phyloP scores from a whole-genome alignment of 2,113 vertebrate species.

The Polyodon spathula region DNA sequence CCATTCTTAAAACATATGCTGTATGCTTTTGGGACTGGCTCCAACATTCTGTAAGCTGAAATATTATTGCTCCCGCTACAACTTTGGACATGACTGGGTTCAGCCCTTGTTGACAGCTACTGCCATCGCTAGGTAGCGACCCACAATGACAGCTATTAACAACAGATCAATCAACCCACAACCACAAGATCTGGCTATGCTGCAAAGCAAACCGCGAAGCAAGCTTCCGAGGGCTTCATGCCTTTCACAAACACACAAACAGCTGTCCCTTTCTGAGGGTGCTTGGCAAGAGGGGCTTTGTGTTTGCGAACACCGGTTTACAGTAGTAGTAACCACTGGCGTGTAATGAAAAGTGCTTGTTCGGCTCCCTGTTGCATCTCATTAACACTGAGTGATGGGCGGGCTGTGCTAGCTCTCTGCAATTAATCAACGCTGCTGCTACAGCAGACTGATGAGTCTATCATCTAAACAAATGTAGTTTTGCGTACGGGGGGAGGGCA shows the following conservation, averaged over 20 bases:
- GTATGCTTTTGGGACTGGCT: too few species aligned
- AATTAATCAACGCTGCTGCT: too few species aligned
- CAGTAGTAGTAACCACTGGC: not conserved
- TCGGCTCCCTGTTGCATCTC: too few species aligned
- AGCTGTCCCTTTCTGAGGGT: slow-evolving; percentile 1
- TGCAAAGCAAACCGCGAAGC: slow-evolving; percentile 4
- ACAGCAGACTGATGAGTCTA: too few species aligned
- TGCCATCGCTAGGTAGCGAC: not conserved
- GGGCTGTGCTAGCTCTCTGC: too few species aligned
- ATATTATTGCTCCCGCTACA: too few species aligned
- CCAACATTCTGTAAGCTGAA: too few species aligned
- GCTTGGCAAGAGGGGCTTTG: not conserved
- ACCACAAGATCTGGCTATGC: not conserved
- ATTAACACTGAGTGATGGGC: too few species aligned
- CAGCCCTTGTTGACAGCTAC: not conserved
- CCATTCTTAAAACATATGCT: too few species aligned
- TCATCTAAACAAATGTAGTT: too few species aligned
- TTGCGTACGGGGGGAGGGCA: too few species aligned
- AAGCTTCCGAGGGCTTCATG: not conserved
- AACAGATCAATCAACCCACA: not conserved
- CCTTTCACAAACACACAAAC: slow-evolving; percentile 2
- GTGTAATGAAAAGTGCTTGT: not conserved
- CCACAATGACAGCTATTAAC: not conserved
- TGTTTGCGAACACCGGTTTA: not conserved
- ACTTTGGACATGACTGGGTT: not conserved